Conservation (phyloP, 1,140 invertebrate species). For the Sitobion miscanthi region DNA sequence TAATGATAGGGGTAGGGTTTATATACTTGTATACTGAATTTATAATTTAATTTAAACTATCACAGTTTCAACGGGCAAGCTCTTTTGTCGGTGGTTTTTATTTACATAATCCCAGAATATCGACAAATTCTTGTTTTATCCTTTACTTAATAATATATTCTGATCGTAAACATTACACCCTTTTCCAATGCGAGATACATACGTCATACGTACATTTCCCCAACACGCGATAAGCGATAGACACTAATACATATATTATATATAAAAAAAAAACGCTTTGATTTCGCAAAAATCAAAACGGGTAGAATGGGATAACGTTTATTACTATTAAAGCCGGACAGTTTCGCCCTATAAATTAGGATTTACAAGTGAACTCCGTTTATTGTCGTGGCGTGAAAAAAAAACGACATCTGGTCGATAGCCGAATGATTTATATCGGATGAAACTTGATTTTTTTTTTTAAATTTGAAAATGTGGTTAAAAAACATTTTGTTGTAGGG, state of each 20-base stretch:
- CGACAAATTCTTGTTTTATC: not conserved
- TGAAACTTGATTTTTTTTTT: conserved; percentile 22
- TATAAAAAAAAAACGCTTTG: not conserved
- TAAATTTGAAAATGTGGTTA: conserved; percentile 20
- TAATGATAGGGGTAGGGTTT: conserved; percentile 3
- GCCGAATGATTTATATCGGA: not conserved
- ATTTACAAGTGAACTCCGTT: conserved; percentile 23
- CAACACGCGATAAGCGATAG: not conserved
- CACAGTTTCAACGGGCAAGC: not conserved
- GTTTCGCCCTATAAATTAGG: conserved; percentile 43
- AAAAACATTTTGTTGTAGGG: not conserved
- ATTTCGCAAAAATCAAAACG: not conserved
- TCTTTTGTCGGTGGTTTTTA: not conserved
- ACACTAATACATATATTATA: not conserved
- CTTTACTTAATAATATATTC: not conserved
- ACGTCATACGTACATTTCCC: not conserved
- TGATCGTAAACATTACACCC: conserved; percentile 5
- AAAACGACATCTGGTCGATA: conserved; percentile 35
- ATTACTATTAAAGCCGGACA: not conserved
- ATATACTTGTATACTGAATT: conserved; percentile 10
- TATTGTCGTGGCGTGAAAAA: not conserved
- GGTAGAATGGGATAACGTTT: not conserved
- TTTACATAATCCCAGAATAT: conserved; percentile 45
- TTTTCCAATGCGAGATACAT: not conserved
- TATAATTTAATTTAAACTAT: conserved; percentile 49